These are phyloP conservation scores for Myopa testacea DNA, from an alignment of 2,888 invertebrate species.

Conservation along the genomic window DNA sequence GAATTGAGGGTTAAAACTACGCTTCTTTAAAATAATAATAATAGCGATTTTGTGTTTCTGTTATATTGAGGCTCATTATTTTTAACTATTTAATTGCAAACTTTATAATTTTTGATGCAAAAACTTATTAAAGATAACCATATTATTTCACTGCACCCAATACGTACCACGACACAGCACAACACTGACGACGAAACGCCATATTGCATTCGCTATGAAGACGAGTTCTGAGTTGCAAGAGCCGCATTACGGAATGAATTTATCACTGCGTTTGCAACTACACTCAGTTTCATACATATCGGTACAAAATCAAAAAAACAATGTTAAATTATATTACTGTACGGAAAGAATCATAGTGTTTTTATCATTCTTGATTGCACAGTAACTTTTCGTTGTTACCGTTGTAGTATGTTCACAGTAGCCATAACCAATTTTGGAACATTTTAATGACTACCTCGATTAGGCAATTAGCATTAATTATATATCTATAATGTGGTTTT, in stretches of 20 bases:
- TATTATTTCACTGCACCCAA: slow-evolving; percentile 45
- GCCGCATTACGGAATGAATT: neutral
- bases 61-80: neutral
- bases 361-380: too few relatives aligned
- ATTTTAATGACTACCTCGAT: too few relatives aligned
- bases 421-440: too few relatives aligned
- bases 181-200: slow-evolving; percentile 87
- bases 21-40: neutral
- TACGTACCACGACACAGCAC: slow-evolving; percentile 96
- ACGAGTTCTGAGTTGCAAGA: slow-evolving; percentile 1
- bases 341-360: too few relatives aligned
- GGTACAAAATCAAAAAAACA: neutral
- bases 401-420: too few relatives aligned
- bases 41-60: neutral
- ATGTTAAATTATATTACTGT: neutral
- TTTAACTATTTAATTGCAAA: neutral
- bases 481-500: too few relatives aligned
- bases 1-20: neutral
- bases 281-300: too few relatives aligned
- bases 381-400: too few relatives aligned
- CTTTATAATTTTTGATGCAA: slow-evolving; percentile 9
- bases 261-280: neutral
- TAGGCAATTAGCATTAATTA: too few relatives aligned
- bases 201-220: slow-evolving; percentile 74
- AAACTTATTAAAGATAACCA: slow-evolving; percentile 14